A percentile compares a stretch with the other conserved stretches of the same genome.
Conservation (phyloP, 2,797 vertebrate genomes). For the Coregonus suidteri region DNA sequence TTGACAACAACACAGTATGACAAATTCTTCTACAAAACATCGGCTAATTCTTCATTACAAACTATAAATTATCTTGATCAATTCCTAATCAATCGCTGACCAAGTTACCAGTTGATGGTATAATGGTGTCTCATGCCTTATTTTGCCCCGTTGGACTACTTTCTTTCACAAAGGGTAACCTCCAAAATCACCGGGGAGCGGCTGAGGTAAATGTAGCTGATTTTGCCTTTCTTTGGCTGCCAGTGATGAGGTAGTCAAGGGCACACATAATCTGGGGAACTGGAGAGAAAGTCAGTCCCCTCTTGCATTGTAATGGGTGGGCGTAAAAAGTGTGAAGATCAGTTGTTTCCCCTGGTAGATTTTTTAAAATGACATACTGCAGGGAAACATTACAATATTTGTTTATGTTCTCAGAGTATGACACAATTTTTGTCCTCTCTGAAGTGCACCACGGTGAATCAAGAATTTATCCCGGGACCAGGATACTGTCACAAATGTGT, state of each 20-base stretch:
- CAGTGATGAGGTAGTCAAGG: constrained; percentile 46
- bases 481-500: constrained; percentile 33
- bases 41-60: background rate
- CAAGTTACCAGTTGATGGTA: constrained; percentile 2
- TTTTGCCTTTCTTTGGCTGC: constrained; percentile 37
- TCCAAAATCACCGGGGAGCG: constrained; percentile 26
- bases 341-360: constrained; percentile 32
- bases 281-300: constrained; percentile 23
- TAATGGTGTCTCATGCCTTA: background rate
- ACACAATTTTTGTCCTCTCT: constrained; percentile 16
- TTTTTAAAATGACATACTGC: constrained; percentile 30
- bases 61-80: background rate
- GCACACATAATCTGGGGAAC: constrained; percentile 39
- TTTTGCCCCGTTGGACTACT: constrained; percentile 31
- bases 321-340: constrained; percentile 44
- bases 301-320: constrained; percentile 13
- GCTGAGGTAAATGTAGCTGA: constrained; percentile 42
- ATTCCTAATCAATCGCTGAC: background rate
- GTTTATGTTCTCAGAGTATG: constrained; percentile 9
- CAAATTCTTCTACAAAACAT: background rate
- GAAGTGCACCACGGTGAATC: constrained; percentile 34
- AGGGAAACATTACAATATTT: constrained; percentile 41
- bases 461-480: constrained; percentile 32
- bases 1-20: background rate
- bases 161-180: constrained; percentile 40